Conservation (phyloP, 2,888 invertebrate genomes). For the Sphaerophoria taeniata region DNA sequence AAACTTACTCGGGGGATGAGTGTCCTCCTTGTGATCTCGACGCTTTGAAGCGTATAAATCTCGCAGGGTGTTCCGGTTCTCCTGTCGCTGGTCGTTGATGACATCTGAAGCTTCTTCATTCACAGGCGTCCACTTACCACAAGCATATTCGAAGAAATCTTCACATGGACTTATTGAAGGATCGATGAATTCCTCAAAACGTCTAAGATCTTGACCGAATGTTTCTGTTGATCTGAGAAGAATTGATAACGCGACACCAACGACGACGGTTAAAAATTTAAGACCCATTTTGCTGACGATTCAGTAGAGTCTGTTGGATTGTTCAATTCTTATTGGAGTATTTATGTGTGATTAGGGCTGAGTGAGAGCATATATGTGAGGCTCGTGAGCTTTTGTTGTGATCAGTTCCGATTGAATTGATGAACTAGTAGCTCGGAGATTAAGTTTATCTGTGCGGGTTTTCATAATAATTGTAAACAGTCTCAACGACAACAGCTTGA, state of each 20-base stretch:
- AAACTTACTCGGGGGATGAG: constrained; percentile 43
- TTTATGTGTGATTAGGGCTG: not conserved
- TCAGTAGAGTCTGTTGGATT: no score
- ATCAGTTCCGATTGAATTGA: not conserved
- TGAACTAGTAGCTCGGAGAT: not conserved
- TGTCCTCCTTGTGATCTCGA: not conserved
- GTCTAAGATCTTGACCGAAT: constrained; percentile 25
- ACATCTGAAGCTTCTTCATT: constrained; percentile 75
- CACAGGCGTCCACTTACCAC: constrained; percentile 80
- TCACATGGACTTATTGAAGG: constrained; percentile 77
- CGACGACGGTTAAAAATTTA: no score
- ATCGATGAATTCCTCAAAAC: constrained; percentile 37
- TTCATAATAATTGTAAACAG: constrained; percentile 13
- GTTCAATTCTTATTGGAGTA: not conserved
- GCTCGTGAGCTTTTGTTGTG: no score
- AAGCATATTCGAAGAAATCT: constrained; percentile 81
- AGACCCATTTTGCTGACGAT: not conserved
- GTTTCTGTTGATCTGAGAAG: not conserved
- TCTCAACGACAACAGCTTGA: not conserved
- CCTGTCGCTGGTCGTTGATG: constrained; percentile 68
- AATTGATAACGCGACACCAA: not conserved
- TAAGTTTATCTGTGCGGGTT: not conserved
- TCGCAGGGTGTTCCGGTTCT: constrained; percentile 79
- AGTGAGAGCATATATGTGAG: not conserved
- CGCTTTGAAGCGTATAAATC: constrained; percentile 66